phyloP scores from a whole-genome alignment of 1,140 invertebrate species.

The Ips typographus region DNA sequence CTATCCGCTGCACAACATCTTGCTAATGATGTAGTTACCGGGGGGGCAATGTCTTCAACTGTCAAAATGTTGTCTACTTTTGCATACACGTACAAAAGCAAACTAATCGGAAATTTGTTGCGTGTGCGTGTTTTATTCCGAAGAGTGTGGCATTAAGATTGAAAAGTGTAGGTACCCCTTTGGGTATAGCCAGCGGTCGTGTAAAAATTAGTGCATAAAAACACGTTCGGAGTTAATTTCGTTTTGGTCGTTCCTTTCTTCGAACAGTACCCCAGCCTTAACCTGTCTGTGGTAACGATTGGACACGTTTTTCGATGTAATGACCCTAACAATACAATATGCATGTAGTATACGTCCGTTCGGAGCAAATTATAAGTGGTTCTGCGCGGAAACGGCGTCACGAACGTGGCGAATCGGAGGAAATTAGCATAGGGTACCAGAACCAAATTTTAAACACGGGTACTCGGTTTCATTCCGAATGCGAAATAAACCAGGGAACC shows the following conservation, averaged over 20 bases:
- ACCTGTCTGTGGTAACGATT: slow-evolving; percentile 9
- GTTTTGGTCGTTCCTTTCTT: slow-evolving; percentile 5
- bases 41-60: too few species aligned
- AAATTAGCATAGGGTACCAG: slow-evolving; percentile 16
- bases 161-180: too few species aligned
- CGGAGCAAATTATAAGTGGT: slow-evolving; percentile 18
- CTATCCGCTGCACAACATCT: too few species aligned
- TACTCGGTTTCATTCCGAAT: neutral
- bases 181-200: neutral
- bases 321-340: slow-evolving; percentile 16
- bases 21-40: too few species aligned
- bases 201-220: slow-evolving; percentile 13
- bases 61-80: too few species aligned
- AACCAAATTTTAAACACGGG: slow-evolving; percentile 12
- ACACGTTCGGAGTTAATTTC: slow-evolving; percentile 7
- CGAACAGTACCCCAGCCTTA: neutral
- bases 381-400: slow-evolving; percentile 9
- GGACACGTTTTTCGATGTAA: slow-evolving; percentile 18
- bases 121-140: too few species aligned
- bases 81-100: too few species aligned
- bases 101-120: too few species aligned
- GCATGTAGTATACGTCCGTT: slow-evolving; percentile 11
- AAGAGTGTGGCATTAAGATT: neutral
- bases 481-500: too few species aligned
- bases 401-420: slow-evolving; percentile 12